Base-by-base conservation (phyloP, 2,113 vertebrate species). In the Hippoglossus stenolepis region DNA sequence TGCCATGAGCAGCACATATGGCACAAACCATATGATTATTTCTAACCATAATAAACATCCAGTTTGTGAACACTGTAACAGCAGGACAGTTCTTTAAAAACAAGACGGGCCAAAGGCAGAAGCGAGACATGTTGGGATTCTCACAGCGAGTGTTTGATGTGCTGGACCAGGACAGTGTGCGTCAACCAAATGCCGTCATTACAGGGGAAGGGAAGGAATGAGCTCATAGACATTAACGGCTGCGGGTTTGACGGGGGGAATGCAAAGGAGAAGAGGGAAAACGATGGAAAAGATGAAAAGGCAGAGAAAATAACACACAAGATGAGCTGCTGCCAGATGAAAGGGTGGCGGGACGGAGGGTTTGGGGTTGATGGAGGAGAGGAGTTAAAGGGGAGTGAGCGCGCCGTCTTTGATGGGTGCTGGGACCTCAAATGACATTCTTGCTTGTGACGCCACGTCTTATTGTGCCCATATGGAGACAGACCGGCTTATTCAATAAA, bases 251-350 rank as follows among this genome's bases (percentile, higher is more conserved):
- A 89, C 45, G 57, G 85, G 80, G 82, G 68, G 67, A 68, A 73
- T 58, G 70, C 31, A 11, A 58, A 70, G 67, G 54, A 70, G 65
- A 83, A 80, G 81, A 72, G 78, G 75, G 79, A 82, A 85, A 87
- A 82, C 71, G 81, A 91, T 92, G 93, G 93, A 94, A 94, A 94
- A 93, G 92, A 93, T 94, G 93, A 94, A 92, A 93, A 86, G 90
- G 84, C 80, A 85, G 80, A 80, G 89, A 89, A 88, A 87, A 91
- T 91, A 91, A 84, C 80, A 90, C 85, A 87, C 20, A 11, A 85
- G 75, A 75, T 64, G 68, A 87, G 45, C 65, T 26, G 12, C 63
- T 76, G 79, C 75, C 80, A 87, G 87, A 91, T 91, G 85, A 91
- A 90, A 90, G 81, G 31, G 31, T 31, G 31, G 31, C 31, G 31